phyloP scores from a whole-genome alignment of 2,113 vertebrate species.

The Lontra canadensis region DNA sequence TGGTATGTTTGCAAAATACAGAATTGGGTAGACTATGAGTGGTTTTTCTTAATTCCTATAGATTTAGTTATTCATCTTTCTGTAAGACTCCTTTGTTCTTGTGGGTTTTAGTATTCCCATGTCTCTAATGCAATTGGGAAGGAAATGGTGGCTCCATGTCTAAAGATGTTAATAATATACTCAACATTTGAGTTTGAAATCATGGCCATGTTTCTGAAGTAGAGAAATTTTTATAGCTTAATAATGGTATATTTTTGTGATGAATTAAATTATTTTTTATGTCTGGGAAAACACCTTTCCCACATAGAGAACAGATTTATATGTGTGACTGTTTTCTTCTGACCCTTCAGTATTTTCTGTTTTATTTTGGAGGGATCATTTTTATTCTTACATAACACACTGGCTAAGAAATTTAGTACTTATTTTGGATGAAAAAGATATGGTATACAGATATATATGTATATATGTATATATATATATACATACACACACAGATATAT shows the following conservation, averaged over 20 bases:
- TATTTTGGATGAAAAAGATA: not conserved
- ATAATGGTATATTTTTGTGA: not conserved
- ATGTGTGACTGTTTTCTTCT: not conserved
- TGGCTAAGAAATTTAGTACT: not conserved
- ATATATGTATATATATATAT: too few species aligned
- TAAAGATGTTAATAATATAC: not conserved
- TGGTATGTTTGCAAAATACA: not conserved
- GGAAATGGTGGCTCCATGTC: not conserved
- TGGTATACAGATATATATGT: too few species aligned
- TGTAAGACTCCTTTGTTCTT: not conserved
- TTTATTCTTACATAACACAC: not conserved
- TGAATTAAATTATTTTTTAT: not conserved
- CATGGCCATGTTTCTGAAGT: not conserved
- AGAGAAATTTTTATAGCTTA: not conserved
- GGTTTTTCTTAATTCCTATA: not conserved
- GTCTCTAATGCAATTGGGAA: not conserved
- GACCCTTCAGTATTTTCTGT: not conserved
- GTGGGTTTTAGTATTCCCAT: not conserved
- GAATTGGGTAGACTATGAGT: not conserved
- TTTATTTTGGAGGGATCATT: not conserved
- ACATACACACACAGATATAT: too few species aligned
- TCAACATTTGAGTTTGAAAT: not conserved
- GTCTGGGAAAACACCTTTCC: not conserved
- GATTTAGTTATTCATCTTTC: not conserved
- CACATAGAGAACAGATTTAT: not conserved